Evolutionary conservation across 2,797 vertebrate genomes (phyloP).

Genomic region (Pangasius djambal): DNA sequence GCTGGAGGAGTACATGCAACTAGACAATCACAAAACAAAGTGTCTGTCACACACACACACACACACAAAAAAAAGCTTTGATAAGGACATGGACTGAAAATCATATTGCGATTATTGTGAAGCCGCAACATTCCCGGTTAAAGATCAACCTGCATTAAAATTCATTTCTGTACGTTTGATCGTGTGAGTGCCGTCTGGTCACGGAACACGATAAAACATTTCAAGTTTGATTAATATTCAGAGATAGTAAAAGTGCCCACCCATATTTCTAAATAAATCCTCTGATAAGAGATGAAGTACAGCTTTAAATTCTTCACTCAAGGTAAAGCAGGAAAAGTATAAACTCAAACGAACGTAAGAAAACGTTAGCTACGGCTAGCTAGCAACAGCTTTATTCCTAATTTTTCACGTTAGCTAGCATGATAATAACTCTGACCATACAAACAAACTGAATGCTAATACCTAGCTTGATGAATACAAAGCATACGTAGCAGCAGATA

Average conservation of each 20-base stretch:
- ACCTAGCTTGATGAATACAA: neutral
- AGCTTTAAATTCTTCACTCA: neutral
- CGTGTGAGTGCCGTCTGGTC: neutral
- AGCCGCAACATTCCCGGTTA: neutral
- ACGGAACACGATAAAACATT: neutral
- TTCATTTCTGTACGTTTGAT: conserved; percentile 8
- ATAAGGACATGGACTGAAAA: neutral
- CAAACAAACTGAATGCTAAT: neutral
- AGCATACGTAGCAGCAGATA: neutral
- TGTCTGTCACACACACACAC: conserved; percentile 30
- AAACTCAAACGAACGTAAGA: neutral
- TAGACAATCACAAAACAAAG: conserved; percentile 52
- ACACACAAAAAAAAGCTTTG: neutral
- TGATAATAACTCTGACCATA: neutral
- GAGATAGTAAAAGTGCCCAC: neutral
- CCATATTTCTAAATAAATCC: neutral
- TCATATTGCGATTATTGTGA: neutral
- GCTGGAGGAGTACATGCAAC: conserved; percentile 38
- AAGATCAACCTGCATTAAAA: neutral
- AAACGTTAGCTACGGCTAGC: neutral
- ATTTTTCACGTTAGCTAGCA: neutral
- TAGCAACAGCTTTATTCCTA: neutral
- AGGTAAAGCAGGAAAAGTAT: neutral
- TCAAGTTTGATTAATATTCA: neutral
- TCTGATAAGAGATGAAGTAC: neutral